Evolutionary conservation across 1,140 invertebrate genomes (phyloP).

Genomic region (Microplitis demolitor): DNA sequence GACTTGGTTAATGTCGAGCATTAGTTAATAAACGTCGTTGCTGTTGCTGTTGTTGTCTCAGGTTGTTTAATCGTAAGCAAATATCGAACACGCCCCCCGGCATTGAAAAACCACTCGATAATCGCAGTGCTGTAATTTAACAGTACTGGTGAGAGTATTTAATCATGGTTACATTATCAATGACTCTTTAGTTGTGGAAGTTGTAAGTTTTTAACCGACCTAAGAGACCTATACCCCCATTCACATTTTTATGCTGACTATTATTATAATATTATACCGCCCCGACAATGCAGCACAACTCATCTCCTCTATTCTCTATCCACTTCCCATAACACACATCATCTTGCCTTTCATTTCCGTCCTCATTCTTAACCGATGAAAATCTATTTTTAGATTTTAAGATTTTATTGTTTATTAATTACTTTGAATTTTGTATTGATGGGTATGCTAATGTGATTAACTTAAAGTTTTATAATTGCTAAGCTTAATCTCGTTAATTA

Average conservation of each 20-base stretch:
- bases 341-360: background rate
- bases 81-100: constrained; percentile 46
- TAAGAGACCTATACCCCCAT: constrained; percentile 3
- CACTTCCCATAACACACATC: constrained; percentile 30
- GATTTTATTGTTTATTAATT: background rate
- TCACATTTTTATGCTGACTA: constrained; percentile 32
- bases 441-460: too few species aligned
- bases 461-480: too few species aligned
- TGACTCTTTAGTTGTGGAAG: background rate
- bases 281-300: constrained; percentile 54
- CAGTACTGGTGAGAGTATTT: constrained; percentile 36
- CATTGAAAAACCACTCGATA: constrained; percentile 9
- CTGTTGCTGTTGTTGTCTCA: background rate
- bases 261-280: constrained; percentile 57
- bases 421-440: too few species aligned
- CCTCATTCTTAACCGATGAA: background rate
- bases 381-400: too few species aligned
- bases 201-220: constrained; percentile 25
- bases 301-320: constrained; percentile 47
- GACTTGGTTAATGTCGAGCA: constrained; percentile 23
- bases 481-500: background rate
- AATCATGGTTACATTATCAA: constrained; percentile 41
- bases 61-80: constrained; percentile 44
- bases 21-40: constrained; percentile 43
- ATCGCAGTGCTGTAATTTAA: background rate